A percentile compares a stretch with the other conserved stretches of the same genome.
These are phyloP conservation scores for Theocolax elegans DNA, from an alignment of 1,140 invertebrate genomes.

Conservation along the genomic window DNA sequence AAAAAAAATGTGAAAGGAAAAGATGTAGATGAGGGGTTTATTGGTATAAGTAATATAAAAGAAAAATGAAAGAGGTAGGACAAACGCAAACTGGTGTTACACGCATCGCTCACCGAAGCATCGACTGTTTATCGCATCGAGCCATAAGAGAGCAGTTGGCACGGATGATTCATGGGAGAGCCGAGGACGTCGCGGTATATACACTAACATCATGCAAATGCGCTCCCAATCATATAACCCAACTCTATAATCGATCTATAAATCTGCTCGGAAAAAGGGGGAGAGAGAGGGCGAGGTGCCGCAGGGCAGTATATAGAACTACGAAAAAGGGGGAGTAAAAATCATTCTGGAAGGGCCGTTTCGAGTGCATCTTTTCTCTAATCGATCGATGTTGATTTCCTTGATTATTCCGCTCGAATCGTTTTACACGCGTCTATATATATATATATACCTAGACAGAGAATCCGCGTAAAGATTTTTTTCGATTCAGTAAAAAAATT, in stretches of 20 bases:
- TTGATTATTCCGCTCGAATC: background rate
- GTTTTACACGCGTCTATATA: background rate
- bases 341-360: too few relatives aligned
- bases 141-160: conserved; percentile 64
- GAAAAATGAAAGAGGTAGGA: conserved; percentile 50
- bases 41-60: too few relatives aligned
- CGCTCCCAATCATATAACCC: conserved; percentile 64
- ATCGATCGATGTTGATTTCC: too few relatives aligned
- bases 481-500: too few relatives aligned
- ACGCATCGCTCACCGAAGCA: conserved; percentile 55
- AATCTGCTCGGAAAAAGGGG: conserved; percentile 59
- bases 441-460: background rate
- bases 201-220: conserved; percentile 66
- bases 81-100: conserved; percentile 59
- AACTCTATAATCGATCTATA: conserved; percentile 69
- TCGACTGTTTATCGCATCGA: conserved; percentile 63
- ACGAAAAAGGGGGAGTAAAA: too few relatives aligned
- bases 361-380: too few relatives aligned
- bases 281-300: background rate
- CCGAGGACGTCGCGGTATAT: conserved; percentile 20
- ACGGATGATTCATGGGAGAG: conserved; percentile 61
- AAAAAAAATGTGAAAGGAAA: too few relatives aligned
- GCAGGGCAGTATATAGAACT: too few relatives aligned
- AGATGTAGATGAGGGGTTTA: too few relatives aligned
- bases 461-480: background rate